phyloP scores from a whole-genome alignment of 2,797 vertebrate genomes.

The Dermochelys coriacea region DNA sequence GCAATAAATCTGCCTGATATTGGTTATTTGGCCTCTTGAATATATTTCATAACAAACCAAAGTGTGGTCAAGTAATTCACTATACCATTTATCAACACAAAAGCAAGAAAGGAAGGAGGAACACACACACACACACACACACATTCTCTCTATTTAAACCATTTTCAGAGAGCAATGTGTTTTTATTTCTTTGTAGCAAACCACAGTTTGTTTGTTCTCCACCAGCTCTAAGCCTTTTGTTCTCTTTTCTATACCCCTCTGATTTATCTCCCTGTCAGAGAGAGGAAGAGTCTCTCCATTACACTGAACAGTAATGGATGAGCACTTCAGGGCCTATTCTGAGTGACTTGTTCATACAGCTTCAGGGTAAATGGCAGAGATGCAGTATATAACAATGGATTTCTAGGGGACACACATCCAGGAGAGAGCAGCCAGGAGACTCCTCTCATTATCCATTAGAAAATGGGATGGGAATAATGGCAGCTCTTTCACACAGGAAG shows the following conservation, averaged over 20 bases:
- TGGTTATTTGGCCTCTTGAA: not conserved
- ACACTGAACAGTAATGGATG: not conserved
- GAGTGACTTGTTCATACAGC: not conserved
- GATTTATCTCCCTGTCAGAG: not conserved
- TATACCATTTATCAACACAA: not conserved
- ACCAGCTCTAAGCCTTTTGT: not conserved
- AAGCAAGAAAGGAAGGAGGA: not conserved
- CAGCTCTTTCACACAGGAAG: not conserved
- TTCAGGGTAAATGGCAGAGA: not conserved
- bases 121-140: accelerated
- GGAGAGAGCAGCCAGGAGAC: not conserved
- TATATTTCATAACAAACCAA: not conserved
- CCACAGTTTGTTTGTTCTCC: not conserved
- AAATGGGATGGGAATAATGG: not conserved
- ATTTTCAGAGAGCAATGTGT: accelerated
- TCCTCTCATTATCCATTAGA: not conserved
- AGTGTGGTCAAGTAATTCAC: not conserved
- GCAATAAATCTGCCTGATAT: not conserved
- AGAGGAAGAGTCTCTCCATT: not conserved
- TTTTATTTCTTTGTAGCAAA: not conserved
- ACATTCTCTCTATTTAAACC: not conserved
- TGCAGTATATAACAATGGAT: not conserved
- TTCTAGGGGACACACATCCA: not conserved
- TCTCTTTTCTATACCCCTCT: not conserved
- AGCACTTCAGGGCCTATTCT: not conserved